Evolutionary conservation across 2,888 invertebrate species (phyloP).

Genomic region (Andrena haemorrhoa): DNA sequence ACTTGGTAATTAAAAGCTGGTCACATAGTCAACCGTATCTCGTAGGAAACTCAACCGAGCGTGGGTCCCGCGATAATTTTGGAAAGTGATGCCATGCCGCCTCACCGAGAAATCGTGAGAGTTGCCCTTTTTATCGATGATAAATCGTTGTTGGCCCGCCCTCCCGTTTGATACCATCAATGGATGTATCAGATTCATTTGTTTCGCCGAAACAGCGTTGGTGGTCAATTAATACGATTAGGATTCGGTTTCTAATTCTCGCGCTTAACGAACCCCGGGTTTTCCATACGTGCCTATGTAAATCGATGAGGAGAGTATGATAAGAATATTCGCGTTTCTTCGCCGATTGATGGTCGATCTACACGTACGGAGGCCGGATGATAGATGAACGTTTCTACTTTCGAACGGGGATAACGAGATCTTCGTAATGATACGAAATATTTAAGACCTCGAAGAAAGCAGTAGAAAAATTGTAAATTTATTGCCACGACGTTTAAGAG

Average conservation of each 20-base stretch:
- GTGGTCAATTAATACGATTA: conserved; percentile 46
- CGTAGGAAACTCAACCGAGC: conserved; percentile 18
- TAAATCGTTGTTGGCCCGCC: conserved; percentile 12
- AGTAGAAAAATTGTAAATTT: too few species aligned
- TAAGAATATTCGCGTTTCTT: not conserved
- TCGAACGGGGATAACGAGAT: not conserved
- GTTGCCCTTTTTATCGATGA: conserved; percentile 38
- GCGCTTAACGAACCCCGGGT: conserved; percentile 36
- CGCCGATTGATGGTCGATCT: not conserved
- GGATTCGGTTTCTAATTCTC: conserved; percentile 44
- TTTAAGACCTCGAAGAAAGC: not conserved
- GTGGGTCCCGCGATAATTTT: conserved; percentile 37
- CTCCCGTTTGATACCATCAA: conserved; percentile 27
- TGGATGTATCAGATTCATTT: conserved; percentile 29
- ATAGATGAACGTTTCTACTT: not conserved
- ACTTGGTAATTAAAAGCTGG: conserved; percentile 35
- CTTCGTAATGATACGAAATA: not conserved
- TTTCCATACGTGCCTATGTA: conserved; percentile 30
- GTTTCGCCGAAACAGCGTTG: not conserved
- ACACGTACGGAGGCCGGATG: not conserved
- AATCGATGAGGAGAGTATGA: conserved; percentile 26
- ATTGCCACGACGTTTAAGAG: too few species aligned
- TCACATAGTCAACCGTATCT: conserved; percentile 9
- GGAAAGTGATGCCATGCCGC: conserved; percentile 14
- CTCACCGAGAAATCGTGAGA: conserved; percentile 22